Evolutionary conservation across 2,797 vertebrate species (phyloP), one percentile per base, ranked within the genome.

Genomic region (Ctenochaetus hawaiiensis): DNA sequence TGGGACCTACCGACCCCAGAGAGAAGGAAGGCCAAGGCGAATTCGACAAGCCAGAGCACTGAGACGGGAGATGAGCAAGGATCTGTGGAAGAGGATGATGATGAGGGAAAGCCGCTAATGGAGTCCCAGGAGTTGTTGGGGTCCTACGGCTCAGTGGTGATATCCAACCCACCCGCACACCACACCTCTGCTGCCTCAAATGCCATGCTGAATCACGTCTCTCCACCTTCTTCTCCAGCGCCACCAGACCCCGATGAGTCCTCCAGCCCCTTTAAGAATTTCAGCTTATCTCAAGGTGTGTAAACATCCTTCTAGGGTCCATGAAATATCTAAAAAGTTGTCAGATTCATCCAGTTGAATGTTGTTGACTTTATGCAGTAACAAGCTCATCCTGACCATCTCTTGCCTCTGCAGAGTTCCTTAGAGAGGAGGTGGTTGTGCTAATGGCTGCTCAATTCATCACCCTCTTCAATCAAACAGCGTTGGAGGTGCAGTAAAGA

Each of bases 381-480:
- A 12, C 1, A 2, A 41, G 5, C 7, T 8, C 12, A 16, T 47
- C 6, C 6, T 73, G 7, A 54, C 0, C 65, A 12, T 49, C 8
- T 69, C 43, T 39, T 63, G 2, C 47, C 12, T 59, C 54, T 67
- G 14, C 60, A 96, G 96, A 96, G 83, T 96, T 96, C 76, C 79
- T 97, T 72, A 94, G 92, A 81, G 96, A 96, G 80, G 96, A 96
- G 20, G 94, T 97, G 74, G 89, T 96, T 41, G 95, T 96, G 54
- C 92, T 97, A 68, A 87, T 97, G 64, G 92, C 95, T 1, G 95
- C 96, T 77, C 96, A 97, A 81, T 97, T 97, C 81, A 95, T 96
- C 84, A 96, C 94, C 1, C 94, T 97, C 69, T 97, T 97, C 87
- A 96, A 96, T 86, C 96, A 97, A 82, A 97, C 96, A 0, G 96